Evolutionary conservation across 2,888 invertebrate genomes (phyloP), one percentile per base, ranked within the genome.

Genomic region (Sarcophaga rosellei): DNA sequence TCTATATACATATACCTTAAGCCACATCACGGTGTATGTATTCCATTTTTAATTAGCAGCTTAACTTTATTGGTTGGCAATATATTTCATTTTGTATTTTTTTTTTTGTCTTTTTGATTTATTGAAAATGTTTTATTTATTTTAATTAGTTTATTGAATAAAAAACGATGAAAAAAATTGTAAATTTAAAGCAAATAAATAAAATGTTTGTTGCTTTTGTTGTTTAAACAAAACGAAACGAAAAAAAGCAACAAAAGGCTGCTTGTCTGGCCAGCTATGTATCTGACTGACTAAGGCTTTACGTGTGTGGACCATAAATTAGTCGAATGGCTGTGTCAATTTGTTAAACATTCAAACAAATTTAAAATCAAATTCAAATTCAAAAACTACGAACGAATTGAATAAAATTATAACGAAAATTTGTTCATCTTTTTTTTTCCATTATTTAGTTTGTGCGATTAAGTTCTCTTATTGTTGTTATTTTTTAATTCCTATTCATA

Each of bases 51-150:
- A 53, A 53, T 15, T 17, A 53, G 5, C 17, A 17, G 10, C 53
- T 12, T 47, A 15, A 15, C 8, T 47, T 47, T 15, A 15, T 53
- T 53, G 53, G 53, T 53, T 53, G 53, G 53, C 53, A 53, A 53
- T 53, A 15, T 53, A 53, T 53, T 12, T 53, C 1, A 17, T 35
- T 35, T 44, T 35, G 47, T 35, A 1, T 35, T 68, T 57, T 77
- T 81, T 77, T 85, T 74, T 69, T 57, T 79, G 72, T 75, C 72
- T 59, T 69, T 84, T 78, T 84, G 86, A 86, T 86, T 86, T 86
- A 84, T 86, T 72, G 74, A 66, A 86, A 84, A 86, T 86, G 78
- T 84, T 86, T 82, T 81, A 84, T 84, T 86, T 86, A 84, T 86
- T 86, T 81, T 86, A 86, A 86, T 86, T 86, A 86, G 86, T 76